Percentiles rank a stretch among this genome's conserved stretches.
Conservation (phyloP, 2,113 vertebrate species). For the Gasterosteus aculeatus region DNA sequence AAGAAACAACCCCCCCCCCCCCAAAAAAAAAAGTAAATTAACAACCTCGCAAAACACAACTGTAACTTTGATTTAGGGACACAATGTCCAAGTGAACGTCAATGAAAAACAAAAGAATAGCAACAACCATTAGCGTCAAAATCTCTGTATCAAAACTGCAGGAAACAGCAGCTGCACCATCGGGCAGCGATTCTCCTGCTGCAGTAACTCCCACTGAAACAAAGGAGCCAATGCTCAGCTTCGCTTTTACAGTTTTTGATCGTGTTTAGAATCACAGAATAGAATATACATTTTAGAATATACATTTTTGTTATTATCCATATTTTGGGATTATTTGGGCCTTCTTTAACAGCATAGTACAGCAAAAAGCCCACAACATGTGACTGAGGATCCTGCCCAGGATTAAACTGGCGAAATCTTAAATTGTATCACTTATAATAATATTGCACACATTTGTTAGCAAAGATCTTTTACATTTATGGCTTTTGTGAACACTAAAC, state of each 20-base stretch:
- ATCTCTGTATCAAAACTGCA: constrained; percentile 7
- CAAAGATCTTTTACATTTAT: background rate
- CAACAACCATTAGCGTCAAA: background rate
- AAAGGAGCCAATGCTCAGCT: constrained; percentile 19
- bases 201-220: constrained; percentile 38
- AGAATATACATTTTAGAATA: too few species aligned
- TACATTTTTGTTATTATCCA: background rate
- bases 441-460: background rate
- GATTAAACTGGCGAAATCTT: background rate
- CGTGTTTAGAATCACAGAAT: background rate
- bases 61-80: background rate
- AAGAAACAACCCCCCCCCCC: constrained; percentile 7
- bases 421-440: background rate
- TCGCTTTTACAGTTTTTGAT: background rate
- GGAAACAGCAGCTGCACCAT: constrained; percentile 25
- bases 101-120: constrained; percentile 1
- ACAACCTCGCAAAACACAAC: background rate
- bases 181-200: constrained; percentile 3
- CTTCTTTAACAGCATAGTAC: background rate
- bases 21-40: background rate
- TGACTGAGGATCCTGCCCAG: background rate
- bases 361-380: background rate
- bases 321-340: background rate
- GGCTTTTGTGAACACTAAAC: background rate
- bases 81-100: background rate